A percentile compares a stretch with the other conserved stretches of the same genome.
These are phyloP conservation scores for Cuniculus paca DNA, from an alignment of 2,797 vertebrate genomes.

Conservation along the genomic window DNA sequence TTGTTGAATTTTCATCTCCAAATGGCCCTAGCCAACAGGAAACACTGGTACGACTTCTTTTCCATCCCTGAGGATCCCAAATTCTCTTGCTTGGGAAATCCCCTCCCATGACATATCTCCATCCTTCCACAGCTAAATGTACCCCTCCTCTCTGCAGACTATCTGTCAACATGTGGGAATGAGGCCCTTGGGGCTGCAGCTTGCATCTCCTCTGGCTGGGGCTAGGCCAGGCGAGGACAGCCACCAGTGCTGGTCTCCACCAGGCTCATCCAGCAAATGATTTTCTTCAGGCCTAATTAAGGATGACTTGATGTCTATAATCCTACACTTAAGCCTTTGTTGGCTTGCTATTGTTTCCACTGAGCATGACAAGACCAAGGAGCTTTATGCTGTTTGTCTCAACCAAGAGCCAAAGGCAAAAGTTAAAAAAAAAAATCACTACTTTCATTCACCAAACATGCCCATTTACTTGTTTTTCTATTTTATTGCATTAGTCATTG, in stretches of 20 bases:
- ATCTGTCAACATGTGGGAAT: neutral
- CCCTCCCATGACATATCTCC: neutral
- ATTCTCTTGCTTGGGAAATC: slow-evolving; percentile 45
- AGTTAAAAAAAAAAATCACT: slow-evolving; percentile 72
- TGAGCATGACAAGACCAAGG: slow-evolving; percentile 84
- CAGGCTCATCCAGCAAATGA: slow-evolving; percentile 71
- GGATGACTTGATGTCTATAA: slow-evolving; percentile 85
- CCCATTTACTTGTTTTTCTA: slow-evolving; percentile 87
- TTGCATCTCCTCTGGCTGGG: neutral
- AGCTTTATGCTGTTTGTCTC: slow-evolving; percentile 83
- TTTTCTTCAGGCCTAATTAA: slow-evolving; percentile 84
- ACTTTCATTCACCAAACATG: slow-evolving; percentile 85
- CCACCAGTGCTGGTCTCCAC: neutral
- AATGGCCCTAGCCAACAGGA: neutral
- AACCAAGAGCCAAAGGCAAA: slow-evolving; percentile 82
- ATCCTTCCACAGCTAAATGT: neutral
- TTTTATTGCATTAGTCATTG: slow-evolving; percentile 89
- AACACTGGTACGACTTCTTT: slow-evolving; percentile 13
- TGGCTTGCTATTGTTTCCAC: slow-evolving; percentile 82
- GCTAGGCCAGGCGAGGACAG: neutral
- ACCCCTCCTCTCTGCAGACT: neutral
- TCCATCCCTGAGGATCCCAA: neutral
- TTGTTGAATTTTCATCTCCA: neutral
- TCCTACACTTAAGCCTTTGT: slow-evolving; percentile 84
- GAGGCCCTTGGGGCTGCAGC: neutral